Percentiles rank a stretch among this genome's conserved stretches.
Conservation (phyloP, 1,140 invertebrate genomes). For the Cydia amplana region DNA sequence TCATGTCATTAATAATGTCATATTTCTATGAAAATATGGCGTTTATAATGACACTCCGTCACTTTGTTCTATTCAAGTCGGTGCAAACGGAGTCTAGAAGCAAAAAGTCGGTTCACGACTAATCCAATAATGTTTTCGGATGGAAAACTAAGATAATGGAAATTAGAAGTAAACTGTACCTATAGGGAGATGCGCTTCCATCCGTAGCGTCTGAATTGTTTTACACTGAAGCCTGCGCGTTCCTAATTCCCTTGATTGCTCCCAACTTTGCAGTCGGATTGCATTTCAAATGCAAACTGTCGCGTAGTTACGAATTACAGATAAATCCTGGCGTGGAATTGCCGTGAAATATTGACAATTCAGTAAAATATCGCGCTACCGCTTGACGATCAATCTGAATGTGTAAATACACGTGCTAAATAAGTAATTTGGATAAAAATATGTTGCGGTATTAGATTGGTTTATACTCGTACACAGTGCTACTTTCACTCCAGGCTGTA, state of each 20-base stretch:
- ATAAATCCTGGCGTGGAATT: background rate
- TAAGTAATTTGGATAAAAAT: background rate
- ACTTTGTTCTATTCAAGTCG: too few species aligned
- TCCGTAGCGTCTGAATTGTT: background rate
- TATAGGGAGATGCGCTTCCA: background rate
- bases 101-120: too few species aligned
- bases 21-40: too few species aligned
- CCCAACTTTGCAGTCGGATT: conserved; percentile 6
- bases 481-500: too few species aligned
- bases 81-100: too few species aligned
- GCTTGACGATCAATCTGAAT: background rate
- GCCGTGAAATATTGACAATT: conserved; percentile 1
- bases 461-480: background rate
- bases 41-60: too few species aligned
- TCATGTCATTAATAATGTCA: too few species aligned
- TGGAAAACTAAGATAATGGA: background rate
- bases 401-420: background rate
- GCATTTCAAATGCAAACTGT: conserved; percentile 1
- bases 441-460: background rate
- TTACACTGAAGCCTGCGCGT: background rate
- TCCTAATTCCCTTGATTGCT: conserved; percentile 10
- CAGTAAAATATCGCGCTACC: background rate
- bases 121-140: background rate
- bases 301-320: conserved; percentile 8
- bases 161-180: background rate